Base-by-base conservation (phyloP, 2,797 vertebrate genomes). In the Mus spretus region DNA sequence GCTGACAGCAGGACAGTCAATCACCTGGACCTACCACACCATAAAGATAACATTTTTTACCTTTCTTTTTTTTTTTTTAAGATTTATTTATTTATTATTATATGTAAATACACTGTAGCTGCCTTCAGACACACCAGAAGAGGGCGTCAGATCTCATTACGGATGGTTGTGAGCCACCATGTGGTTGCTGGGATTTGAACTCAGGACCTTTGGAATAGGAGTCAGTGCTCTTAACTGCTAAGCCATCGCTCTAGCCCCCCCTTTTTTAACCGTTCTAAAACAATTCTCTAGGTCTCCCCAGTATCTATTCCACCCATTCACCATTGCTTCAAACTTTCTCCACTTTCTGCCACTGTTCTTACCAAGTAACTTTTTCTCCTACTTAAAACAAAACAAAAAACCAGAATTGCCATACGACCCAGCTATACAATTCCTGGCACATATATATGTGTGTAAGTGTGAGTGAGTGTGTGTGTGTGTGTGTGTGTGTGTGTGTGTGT, bases 341-440 rank as follows among this genome's bases (percentile, higher is more conserved):
- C 55, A 86, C 47, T n/a, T 24, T 55, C 61, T 86, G 24, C 59
- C 70, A 57, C 91, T 63, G 83, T 85, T 84, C 55, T 84, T 67
- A 26, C 7, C 47, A 87, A 87, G 12, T 47, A 94, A 90, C 47
- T 87, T 75, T 94, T 89, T 67, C 31, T 91, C 53, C 37, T 85
- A 72, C 44, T 89, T 92, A 14, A 93, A 65, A 90, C 19, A 53
- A 59, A 59, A 59, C 19, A 59, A 59, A 20, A 59, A 7, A 59
- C 20, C 1, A 82, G 17, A 83, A 83, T 26, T 83, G 83, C 57
- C 13, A 28, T 63, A 59, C 59, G n/a, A 57, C 55, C 20, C 79
- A 81, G 20, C 78, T 81, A 57, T 22, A 22, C 53, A n/a, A 81
- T 20, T 22, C 31, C 79, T n/a, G 17, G 50, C 53, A 15, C 14